Evolutionary conservation across 2,797 vertebrate genomes (phyloP), one percentile per base, ranked within the genome.

Genomic region (Sphenopsis melanotis): DNA sequence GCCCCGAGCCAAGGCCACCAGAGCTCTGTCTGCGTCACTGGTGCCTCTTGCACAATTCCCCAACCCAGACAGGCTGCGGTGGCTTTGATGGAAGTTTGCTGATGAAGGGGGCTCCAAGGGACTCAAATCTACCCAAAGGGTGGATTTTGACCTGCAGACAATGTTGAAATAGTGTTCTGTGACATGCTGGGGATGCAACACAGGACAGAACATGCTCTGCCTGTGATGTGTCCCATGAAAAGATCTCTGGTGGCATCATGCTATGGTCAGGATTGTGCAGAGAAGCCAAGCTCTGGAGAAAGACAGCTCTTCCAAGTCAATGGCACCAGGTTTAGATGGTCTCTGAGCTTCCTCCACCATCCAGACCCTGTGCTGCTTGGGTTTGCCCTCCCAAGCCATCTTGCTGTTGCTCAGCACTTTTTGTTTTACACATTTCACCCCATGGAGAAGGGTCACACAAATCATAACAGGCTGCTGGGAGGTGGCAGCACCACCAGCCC

Each of bases 1-100:
- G 81, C 71, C 64, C 87, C 83, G 91, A 81, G 36, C 93, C 87
- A 95, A 95, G 96, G 94, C 61, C 96, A 87, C 20, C 2, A 29
- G 41, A 61, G 75, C 63, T 11, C 30, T n/a, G 17, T 26, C 84
- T 90, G 94, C 59, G 72, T 93, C 95, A 95, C 10, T 1, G 2
- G 50, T 0, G 1, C 3, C 1, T 47, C 87, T 96, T 96, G 91
- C 93, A 92, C 87, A 96, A 96, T 18, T 18, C 16, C 47, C 15
- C 47, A 34, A 1, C 0, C 10, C 77, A 21, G 59, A 19, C 5
- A 0, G 15, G 17, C 36, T 0, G 7, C 11, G 4, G 84, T 41
- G 56, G 44, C 87, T 93, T 92, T 93, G 82, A 83, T n/a, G 79
- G 47, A 57, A 4, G 3, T 61, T 83, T 91, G 82, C 32, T 91